A percentile compares a stretch with the other conserved stretches of the same genome.
Conservation (phyloP, 2,113 vertebrate species). For the Tauraco erythrolophus region DNA sequence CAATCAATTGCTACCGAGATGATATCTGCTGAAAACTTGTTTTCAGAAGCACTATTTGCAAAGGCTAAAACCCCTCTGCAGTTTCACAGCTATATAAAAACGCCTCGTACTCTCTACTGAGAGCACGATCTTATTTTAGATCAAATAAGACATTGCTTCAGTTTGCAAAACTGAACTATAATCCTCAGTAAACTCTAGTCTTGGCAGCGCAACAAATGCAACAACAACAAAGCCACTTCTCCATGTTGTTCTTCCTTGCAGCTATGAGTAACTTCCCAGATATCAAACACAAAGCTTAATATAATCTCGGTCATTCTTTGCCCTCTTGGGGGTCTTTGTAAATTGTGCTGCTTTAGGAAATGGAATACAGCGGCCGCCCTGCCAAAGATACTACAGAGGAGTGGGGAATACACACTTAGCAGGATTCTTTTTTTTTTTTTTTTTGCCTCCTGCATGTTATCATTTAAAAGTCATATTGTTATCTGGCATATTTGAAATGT, state of each 20-base stretch:
- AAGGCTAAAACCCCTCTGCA: background rate
- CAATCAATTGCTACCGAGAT: background rate
- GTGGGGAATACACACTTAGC: background rate
- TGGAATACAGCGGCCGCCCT: background rate
- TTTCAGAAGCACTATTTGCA: constrained; percentile 23
- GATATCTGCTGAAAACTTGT: background rate
- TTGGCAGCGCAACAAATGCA: constrained; percentile 62
- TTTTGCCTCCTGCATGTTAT: background rate
- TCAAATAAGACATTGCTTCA: constrained; percentile 34
- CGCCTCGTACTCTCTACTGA: background rate
- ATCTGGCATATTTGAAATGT: background rate
- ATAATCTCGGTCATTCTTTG: background rate
- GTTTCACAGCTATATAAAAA: constrained; percentile 17
- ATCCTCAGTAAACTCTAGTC: constrained; percentile 26
- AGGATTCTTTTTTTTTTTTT: background rate
- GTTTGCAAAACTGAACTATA: constrained; percentile 3
- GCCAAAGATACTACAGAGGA: background rate
- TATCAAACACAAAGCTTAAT: constrained; percentile 52
- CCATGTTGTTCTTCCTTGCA: constrained; percentile 38
- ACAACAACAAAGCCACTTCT: constrained; percentile 56
- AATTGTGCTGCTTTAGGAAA: constrained; percentile 41
- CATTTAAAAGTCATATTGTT: background rate
- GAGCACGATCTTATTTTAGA: constrained; percentile 46
- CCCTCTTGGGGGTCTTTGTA: constrained; percentile 45
- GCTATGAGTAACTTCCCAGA: constrained; percentile 54